Percentiles rank a stretch among this genome's conserved stretches.
Evolutionary conservation across 2,888 invertebrate genomes (phyloP).

Genomic region (Pharmacophagus antenor): DNA sequence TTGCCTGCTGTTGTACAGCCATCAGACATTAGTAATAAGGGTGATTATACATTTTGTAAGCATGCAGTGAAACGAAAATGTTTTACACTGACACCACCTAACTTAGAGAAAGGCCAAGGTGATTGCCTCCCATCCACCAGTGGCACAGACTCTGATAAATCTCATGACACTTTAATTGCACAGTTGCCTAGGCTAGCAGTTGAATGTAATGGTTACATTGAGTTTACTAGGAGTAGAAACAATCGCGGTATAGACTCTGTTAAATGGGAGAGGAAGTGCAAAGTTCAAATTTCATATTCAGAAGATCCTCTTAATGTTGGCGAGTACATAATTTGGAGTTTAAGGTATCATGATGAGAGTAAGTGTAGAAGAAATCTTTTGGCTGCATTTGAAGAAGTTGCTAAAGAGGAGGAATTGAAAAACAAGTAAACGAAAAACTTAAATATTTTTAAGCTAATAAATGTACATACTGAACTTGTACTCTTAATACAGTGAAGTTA

Average conservation of each 20-base stretch:
- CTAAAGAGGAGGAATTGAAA: slow-evolving; percentile 44
- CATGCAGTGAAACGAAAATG: slow-evolving; percentile 51
- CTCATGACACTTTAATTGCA: slow-evolving; percentile 63
- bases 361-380: slow-evolving; percentile 82
- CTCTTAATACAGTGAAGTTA: neutral
- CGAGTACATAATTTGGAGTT: slow-evolving; percentile 81
- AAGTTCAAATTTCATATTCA: slow-evolving; percentile 83
- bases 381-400: slow-evolving; percentile 72
- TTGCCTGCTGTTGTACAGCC: slow-evolving; percentile 42
- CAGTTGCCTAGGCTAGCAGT: slow-evolving; percentile 68
- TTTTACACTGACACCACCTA: slow-evolving; percentile 64
- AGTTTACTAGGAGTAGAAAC: slow-evolving; percentile 65
- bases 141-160: slow-evolving; percentile 58
- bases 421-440: slow-evolving; percentile 13
- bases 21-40: slow-evolving; percentile 52
- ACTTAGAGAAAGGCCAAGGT: slow-evolving; percentile 68
- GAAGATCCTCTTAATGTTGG: slow-evolving; percentile 73
- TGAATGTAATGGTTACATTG: slow-evolving; percentile 72
- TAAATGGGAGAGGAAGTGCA: slow-evolving; percentile 83
- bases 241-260: slow-evolving; percentile 60
- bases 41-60: slow-evolving; percentile 52
- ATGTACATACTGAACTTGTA: neutral
- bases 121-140: slow-evolving; percentile 74
- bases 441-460: neutral
- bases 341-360: slow-evolving; percentile 82